Conservation (phyloP, 2,888 invertebrate species). For the Gandaritis pyraliata region DNA sequence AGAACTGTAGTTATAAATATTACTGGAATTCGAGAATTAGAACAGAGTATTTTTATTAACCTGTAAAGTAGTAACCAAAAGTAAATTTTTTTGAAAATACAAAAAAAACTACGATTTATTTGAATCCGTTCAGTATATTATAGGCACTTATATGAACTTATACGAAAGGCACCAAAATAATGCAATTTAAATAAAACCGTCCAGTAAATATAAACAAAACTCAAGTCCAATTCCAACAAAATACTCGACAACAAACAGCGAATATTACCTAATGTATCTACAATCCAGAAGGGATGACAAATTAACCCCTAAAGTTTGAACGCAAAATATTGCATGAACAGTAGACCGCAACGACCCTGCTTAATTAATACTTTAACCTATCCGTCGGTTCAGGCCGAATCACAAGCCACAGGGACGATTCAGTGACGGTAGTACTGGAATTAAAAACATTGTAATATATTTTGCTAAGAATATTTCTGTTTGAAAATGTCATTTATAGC, state of each 20-base stretch:
- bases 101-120: too few species aligned
- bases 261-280: conserved; percentile 11
- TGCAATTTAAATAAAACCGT: neutral
- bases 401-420: conserved; percentile 18
- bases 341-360: conserved; percentile 40
- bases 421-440: conserved; percentile 2
- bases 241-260: conserved; percentile 17
- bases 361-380: conserved; percentile 49
- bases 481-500: too few species aligned
- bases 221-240: conserved; percentile 4
- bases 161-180: neutral
- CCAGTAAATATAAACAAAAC: conserved; percentile 16
- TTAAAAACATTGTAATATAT: neutral
- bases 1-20: conserved; percentile 72
- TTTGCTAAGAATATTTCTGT: too few species aligned
- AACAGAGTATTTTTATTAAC: neutral
- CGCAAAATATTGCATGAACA: conserved; percentile 34
- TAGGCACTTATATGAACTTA: too few species aligned
- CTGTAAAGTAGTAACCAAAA: too few species aligned
- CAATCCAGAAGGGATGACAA: conserved; percentile 28
- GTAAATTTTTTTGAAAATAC: too few species aligned
- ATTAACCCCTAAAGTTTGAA: conserved; percentile 34
- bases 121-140: too few species aligned
- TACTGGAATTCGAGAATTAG: conserved; percentile 46
- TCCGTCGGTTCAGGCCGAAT: conserved; percentile 26